Evolutionary conservation across 2,797 vertebrate species (phyloP).

Genomic region (Sebastes hubbsi): DNA sequence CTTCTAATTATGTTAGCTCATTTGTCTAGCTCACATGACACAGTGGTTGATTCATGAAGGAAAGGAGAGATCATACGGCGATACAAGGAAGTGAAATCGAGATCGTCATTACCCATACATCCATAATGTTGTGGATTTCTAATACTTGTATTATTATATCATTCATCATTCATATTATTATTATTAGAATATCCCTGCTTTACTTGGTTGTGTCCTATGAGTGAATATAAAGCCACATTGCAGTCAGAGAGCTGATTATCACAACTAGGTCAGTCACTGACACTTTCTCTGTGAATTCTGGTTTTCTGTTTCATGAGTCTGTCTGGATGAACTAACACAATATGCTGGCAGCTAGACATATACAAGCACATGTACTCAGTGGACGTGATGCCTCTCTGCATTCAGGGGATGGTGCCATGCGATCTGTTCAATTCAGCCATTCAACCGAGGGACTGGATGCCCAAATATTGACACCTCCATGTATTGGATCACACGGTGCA

Average conservation of each 20-base stretch:
- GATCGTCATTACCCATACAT: not conserved
- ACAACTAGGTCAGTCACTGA: constrained; percentile 44
- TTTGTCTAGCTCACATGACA: constrained; percentile 41
- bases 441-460: constrained; percentile 4
- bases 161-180: not conserved
- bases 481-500: constrained; percentile 2
- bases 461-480: constrained; percentile 51
- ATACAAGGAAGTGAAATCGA: constrained; percentile 3
- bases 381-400: constrained; percentile 5
- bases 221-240: constrained; percentile 3
- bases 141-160: not conserved
- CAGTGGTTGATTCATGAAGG: constrained; percentile 32
- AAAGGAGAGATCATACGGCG: constrained; percentile 7
- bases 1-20: constrained; percentile 50
- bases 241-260: constrained; percentile 6
- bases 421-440: constrained; percentile 28
- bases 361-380: not conserved
- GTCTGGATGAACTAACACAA: constrained; percentile 30
- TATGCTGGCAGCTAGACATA: not conserved
- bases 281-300: constrained; percentile 10
- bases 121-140: not conserved
- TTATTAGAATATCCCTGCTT: not conserved
- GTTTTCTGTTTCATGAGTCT: constrained; percentile 36
- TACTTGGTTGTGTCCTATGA: not conserved
- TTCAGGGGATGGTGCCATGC: constrained; percentile 7